Conservation (phyloP, 35 echinoderm and acorn worm species). For the Heliocidaris erythrogramma region DNA sequence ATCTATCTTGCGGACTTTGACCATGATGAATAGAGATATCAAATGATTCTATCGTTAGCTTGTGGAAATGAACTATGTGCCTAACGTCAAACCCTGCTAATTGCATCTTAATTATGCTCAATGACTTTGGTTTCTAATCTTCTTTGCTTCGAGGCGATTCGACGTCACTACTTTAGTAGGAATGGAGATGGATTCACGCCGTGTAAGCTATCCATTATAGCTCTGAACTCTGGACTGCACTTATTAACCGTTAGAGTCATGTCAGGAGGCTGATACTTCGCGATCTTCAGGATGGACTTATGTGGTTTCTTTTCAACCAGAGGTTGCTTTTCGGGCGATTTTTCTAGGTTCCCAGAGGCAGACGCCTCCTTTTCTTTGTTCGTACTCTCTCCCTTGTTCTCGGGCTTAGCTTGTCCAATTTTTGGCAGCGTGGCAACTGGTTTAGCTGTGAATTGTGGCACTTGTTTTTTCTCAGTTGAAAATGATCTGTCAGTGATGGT, state of each 20-base stretch:
- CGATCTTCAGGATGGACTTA: constrained; percentile 21
- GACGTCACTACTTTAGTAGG: not conserved
- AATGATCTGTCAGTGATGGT: constrained; percentile 38
- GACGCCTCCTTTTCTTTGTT: not conserved
- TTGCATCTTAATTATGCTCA: too few relatives aligned
- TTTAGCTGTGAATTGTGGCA: constrained; percentile 35
- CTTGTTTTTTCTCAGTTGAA: not conserved
- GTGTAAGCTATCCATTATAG: constrained; percentile 29
- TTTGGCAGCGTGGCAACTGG: constrained; percentile 16
- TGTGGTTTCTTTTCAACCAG: not conserved
- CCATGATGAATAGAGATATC: too few relatives aligned
- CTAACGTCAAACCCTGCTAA: too few relatives aligned
- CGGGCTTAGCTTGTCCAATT: not conserved
- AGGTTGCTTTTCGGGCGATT: not conserved
- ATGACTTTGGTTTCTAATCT: not conserved
- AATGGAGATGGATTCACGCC: constrained; percentile 42
- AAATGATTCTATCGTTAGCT: too few relatives aligned
- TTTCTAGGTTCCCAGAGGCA: not conserved
- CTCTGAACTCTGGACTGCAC: constrained; percentile 24
- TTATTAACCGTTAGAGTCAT: not conserved
- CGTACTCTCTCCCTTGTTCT: not conserved
- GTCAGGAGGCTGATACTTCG: not conserved
- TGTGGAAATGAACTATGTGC: too few relatives aligned
- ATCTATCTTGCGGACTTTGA: too few relatives aligned
- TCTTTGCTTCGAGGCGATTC: not conserved